Percentiles rank a stretch among this genome's conserved stretches.
Evolutionary conservation across 2,888 invertebrate genomes (phyloP).

Genomic region (Megastigmus dorsalis): DNA sequence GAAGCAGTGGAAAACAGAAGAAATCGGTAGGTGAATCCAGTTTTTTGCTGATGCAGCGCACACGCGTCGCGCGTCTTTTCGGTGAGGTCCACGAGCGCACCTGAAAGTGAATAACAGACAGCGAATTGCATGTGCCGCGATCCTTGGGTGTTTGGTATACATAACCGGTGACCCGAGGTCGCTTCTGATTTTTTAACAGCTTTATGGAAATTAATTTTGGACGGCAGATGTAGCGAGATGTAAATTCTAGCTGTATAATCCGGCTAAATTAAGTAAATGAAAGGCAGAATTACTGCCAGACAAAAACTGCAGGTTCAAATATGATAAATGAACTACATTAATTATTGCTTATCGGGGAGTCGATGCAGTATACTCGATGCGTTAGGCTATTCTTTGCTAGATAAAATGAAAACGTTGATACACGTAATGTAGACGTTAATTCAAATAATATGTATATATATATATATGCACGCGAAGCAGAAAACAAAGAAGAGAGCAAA

Average conservation of each 20-base stretch:
- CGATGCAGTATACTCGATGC: background rate
- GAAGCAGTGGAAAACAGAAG: conserved; percentile 3
- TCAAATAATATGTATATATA: background rate
- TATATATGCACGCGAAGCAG: background rate
- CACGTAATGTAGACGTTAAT: background rate
- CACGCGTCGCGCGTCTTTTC: background rate
- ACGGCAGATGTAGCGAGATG: too few relatives aligned
- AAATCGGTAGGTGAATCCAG: background rate
- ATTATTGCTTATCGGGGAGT: conserved; percentile 29
- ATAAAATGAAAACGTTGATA: conserved; percentile 6
- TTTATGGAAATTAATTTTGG: conserved; percentile 18
- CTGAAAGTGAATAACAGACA: too few relatives aligned
- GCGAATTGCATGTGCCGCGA: background rate
- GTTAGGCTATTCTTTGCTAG: conserved; percentile 14
- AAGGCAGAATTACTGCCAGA: too few relatives aligned
- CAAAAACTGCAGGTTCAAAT: background rate
- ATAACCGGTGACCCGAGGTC: background rate
- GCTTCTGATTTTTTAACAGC: background rate
- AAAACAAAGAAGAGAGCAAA: conserved; percentile 28
- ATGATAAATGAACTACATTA: conserved; percentile 16
- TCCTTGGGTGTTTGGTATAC: background rate
- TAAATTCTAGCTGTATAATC: too few relatives aligned
- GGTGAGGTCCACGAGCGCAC: too few relatives aligned
- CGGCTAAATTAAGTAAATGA: too few relatives aligned
- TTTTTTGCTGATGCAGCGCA: background rate